Percentiles rank a stretch among this genome's conserved stretches.
Conservation (phyloP, 2,888 invertebrate species). For the Ethmia dodecea region DNA sequence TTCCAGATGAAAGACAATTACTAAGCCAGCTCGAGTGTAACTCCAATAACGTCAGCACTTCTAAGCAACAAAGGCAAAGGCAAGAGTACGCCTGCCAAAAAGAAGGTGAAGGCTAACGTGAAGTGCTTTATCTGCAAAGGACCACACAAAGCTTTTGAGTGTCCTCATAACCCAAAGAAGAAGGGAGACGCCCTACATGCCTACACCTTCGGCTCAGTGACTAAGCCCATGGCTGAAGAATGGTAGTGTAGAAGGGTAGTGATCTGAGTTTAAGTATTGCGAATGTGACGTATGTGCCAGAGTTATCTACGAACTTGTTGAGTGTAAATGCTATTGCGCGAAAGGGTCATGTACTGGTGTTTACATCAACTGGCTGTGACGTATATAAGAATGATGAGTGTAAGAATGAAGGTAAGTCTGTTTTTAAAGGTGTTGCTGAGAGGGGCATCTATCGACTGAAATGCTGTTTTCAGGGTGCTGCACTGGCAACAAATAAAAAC, state of each 20-base stretch:
- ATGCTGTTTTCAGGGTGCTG: neutral
- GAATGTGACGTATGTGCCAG: neutral
- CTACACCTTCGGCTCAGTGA: neutral
- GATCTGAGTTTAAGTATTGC: neutral
- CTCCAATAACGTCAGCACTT: neutral
- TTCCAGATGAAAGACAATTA: neutral
- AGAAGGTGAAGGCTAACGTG: neutral
- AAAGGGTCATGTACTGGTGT: neutral
- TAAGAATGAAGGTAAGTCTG: neutral
- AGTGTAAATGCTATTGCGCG: neutral
- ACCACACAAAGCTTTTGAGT: neutral
- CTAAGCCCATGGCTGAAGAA: neutral
- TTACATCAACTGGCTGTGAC: neutral
- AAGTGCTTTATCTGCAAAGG: slow-evolving; percentile 1
- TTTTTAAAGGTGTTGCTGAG: neutral
- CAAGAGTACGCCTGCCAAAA: neutral
- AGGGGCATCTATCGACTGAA: neutral
- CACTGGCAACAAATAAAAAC: neutral
- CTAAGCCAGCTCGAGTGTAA: neutral
- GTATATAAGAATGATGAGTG: slow-evolving; percentile 1
- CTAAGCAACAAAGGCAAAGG: neutral
- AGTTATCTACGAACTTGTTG: slow-evolving; percentile 1
- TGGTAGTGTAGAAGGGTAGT: neutral
- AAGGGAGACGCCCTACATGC: neutral
- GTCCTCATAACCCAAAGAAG: neutral